A percentile compares a stretch with the other conserved stretches of the same genome.
phyloP scores from a whole-genome alignment of 2,113 vertebrate species.

The Puffinus mauretanicus region DNA sequence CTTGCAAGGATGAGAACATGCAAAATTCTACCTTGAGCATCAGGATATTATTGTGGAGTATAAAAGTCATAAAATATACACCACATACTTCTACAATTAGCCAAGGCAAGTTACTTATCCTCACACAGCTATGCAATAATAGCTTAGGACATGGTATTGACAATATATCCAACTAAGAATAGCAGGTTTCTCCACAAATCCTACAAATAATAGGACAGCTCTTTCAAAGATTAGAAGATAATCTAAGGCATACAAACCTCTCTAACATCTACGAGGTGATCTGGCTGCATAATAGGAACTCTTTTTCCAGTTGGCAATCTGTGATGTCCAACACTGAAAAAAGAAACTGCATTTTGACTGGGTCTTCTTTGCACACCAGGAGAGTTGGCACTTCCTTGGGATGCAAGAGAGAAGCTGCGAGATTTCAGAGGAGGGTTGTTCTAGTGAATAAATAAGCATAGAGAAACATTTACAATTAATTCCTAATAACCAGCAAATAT shows the following conservation, averaged over 20 bases:
- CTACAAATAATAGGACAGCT: not conserved
- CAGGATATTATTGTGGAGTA: not conserved
- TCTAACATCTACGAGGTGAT: constrained; percentile 92
- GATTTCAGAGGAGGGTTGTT: constrained; percentile 94
- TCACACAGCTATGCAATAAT: not conserved
- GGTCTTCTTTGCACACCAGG: constrained; percentile 86
- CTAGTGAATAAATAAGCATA: constrained; percentile 76
- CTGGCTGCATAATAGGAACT: constrained; percentile 84
- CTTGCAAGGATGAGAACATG: not conserved
- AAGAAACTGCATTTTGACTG: constrained; percentile 84
- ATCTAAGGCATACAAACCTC: constrained; percentile 79
- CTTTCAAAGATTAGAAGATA: not conserved
- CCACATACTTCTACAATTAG: not conserved
- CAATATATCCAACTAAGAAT: not conserved
- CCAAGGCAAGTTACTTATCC: not conserved
- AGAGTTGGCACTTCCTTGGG: constrained; percentile 91
- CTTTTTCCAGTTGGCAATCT: constrained; percentile 83
- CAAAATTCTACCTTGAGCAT: not conserved
- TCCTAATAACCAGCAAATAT: not conserved
- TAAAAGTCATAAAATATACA: not conserved
- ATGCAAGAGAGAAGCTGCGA: constrained; percentile 91
- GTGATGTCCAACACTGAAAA: constrained; percentile 84
- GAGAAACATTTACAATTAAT: constrained; percentile 51
- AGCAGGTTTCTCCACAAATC: not conserved
- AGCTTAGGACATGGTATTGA: not conserved